A percentile compares a stretch with the other conserved stretches of the same genome.
Conservation (phyloP, 2,888 invertebrate genomes). For the Strigamia transsilvanica region DNA sequence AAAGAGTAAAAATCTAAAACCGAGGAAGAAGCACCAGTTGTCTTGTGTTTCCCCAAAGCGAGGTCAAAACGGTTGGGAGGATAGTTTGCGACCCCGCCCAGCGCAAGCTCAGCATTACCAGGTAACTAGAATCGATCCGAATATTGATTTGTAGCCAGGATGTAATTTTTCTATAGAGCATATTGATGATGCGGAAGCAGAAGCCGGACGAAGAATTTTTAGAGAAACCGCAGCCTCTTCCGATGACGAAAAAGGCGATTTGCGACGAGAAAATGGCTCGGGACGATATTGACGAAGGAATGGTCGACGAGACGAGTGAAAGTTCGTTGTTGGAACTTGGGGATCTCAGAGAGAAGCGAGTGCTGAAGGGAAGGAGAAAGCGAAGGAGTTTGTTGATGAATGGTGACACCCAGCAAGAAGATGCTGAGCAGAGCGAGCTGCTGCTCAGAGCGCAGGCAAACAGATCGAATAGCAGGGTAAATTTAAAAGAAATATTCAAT, state of each 20-base stretch:
- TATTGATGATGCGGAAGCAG: conserved; percentile 28
- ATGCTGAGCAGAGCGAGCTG: conserved; percentile 13
- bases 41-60: conserved; percentile 37
- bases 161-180: conserved; percentile 35
- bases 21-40: conserved; percentile 50
- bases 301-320: not conserved
- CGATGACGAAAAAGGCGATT: not conserved
- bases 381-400: not conserved
- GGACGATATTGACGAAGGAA: not conserved
- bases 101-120: conserved; percentile 53
- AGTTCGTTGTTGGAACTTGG: conserved; percentile 20
- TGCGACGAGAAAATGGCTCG: not conserved
- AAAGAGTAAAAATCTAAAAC: conserved; percentile 28
- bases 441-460: not conserved
- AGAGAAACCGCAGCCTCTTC: not conserved
- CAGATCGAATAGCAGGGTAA: conserved; percentile 17
- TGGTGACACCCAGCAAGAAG: conserved; percentile 6
- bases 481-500: not conserved
- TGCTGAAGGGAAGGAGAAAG: not conserved
- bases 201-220: conserved; percentile 31
- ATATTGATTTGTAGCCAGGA: not conserved
- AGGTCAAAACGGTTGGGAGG: conserved; percentile 54
- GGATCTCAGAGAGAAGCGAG: not conserved
- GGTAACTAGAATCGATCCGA: conserved; percentile 3
- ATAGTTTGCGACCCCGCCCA: conserved; percentile 53